Base-by-base conservation (phyloP, 2,113 vertebrate genomes). In the Apistogramma diplotaenia region DNA sequence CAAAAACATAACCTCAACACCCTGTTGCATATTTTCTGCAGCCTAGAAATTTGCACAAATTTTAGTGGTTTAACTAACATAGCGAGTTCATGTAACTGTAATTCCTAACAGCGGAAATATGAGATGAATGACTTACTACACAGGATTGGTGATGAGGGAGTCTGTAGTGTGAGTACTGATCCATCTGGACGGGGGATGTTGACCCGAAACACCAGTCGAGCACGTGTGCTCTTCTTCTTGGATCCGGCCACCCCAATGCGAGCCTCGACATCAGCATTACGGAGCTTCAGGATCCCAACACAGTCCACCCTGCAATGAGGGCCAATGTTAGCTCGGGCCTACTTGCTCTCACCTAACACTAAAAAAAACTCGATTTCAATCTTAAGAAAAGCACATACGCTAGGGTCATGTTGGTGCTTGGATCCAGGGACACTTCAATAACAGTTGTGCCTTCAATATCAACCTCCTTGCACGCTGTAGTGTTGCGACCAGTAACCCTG, bases 181-280 rank as follows among this genome's bases (percentile, higher is more conserved):
- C 98, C 98, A 70, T 99, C 98, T 76, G 97, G 93, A 78, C 97
- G 96, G 3, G 95, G 94, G 90, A 99, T 96, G 92, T 96, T 99
- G 87, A 99, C 98, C 33, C 98, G 95, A 87, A 99, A 99, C 76
- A 99, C 97, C 84, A 99, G 94, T 71, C 98, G 95, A 70, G 98
- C 98, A 2, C 98, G 97, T 16, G 98, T 99, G 92, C 98, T 99
- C 85, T 99, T 99, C 87, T 98, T 99, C 95, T 99, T 99, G 35
- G 98, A 99, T 33, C 98, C 98, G 1, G 97, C 97, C 77, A 99
- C 96, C 27, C 98, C 98, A 72, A 99, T 99, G 85, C 98, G 96
- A 86, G 98, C 98, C 93, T 99, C 98, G 6, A 99, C 98, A 40
- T 99, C 98, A 23, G 98, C 98, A 43, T 99, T 99, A 77, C 98